Evolutionary conservation across 2,797 vertebrate genomes (phyloP).

Genomic region (Poeciliopsis presidionis): DNA sequence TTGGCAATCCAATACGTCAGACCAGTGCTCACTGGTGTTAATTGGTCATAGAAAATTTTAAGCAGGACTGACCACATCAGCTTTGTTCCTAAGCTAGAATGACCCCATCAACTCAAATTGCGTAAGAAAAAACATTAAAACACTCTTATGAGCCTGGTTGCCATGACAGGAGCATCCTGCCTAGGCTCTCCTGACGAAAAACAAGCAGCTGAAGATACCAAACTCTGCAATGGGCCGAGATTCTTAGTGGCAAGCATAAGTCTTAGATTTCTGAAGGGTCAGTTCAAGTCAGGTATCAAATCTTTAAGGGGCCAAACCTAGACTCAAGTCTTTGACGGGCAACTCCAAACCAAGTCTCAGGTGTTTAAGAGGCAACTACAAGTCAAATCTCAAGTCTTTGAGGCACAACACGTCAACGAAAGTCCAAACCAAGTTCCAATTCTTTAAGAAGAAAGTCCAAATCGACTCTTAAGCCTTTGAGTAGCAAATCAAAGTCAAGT

Average conservation of each 20-base stretch:
- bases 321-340: not conserved
- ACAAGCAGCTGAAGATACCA: not conserved
- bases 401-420: not conserved
- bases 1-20: not conserved
- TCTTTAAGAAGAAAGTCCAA: not conserved
- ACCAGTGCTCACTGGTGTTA: not conserved
- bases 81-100: not conserved
- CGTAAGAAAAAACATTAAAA: not conserved
- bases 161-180: not conserved
- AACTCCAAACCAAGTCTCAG: not conserved
- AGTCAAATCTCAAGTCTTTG: not conserved
- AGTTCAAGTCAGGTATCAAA: not conserved
- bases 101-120: not conserved
- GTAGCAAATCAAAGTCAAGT: not conserved
- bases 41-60: not conserved
- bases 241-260: not conserved
- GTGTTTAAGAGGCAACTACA: not conserved
- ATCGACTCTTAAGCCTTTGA: not conserved
- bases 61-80: not conserved
- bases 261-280: not conserved
- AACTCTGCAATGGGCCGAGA: not conserved
- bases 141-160: not conserved
- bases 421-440: not conserved
- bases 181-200: not conserved
- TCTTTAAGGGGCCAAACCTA: not conserved